Evolutionary conservation across 2,113 vertebrate genomes (phyloP), one percentile per base, ranked within the genome.

Genomic region (Indicator maculatus): DNA sequence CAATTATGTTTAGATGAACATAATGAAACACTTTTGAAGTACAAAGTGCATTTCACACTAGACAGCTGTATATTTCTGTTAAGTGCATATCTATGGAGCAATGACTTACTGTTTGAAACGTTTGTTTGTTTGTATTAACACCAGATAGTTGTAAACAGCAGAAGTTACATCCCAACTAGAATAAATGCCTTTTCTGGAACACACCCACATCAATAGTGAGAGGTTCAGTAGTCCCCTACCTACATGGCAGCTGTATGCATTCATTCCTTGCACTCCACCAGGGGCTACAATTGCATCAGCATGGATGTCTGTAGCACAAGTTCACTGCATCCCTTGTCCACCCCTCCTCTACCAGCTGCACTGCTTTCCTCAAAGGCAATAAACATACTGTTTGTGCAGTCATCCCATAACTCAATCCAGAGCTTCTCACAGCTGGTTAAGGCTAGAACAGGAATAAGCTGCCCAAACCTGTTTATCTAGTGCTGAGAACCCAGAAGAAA

Each of bases 291-390:
- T 26, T 61, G 44, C 52, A 50, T 7, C 33, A 16, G 8, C 44
- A 8, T 1, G 0, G 27, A 41, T 30, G 8, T 69, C 38, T 61
- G 20, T 8, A n/a, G 50, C 26, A 38, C 28, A 1, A 0, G 23
- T 38, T 69, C 67, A 19, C 23, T 52, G 27, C 27, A 61, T 18
- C 73, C 61, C 27, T 60, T 74, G 50, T 9, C 39, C 63, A 58
- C 5, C 38, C 5, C n/a, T 53, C 19, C 20, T 80, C 36, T 69
- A 50, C 19, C 38, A 74, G 31, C 33, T 24, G 23, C 21, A 33
- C 64, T 80, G 66, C 23, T 78, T 50, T n/a, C 41, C 44, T 47
- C 53, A n/a, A 11, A 59, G 56, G 31, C 39, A 58, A 31, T 17
- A 52, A 64, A 31, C 9, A n/a, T 5, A 31, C 72, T 33, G 26